Base-by-base conservation (phyloP, 2,888 invertebrate species). In the Amblyteles armatorius region DNA sequence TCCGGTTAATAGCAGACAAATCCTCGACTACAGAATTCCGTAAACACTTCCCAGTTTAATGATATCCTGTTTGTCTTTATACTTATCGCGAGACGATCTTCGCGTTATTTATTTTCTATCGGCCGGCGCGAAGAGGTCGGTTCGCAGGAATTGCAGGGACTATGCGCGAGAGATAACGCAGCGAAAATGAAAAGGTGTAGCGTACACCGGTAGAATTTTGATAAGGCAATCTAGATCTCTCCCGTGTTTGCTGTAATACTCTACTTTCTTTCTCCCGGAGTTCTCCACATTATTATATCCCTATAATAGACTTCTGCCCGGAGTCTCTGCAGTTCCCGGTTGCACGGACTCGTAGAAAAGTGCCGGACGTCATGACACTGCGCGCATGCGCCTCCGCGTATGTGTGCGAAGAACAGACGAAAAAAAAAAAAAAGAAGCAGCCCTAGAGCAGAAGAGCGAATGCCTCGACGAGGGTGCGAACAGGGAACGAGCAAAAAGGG, bases 181-280 rank as follows among this genome's bases (percentile, higher is more conserved):
- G 33, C 6, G 29, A 65, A 71, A 63, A 48, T 36, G 68, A 68
- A 82, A 82, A 82, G 72, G 78, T 72, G 72, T 7, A 69, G 48
- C 44, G 72, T 72, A 72, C 77, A 77, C 29, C 33, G 77, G 29
- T 57, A 16, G 82, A 82, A 78, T 82, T 82, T 82, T 72, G 78
- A 82, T 82, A 67, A 82, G 77, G 82, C 77, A 82, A 82, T 82
- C 77, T 72, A 78, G 82, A 82, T 78, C 60, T 29, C 60, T 29
- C 76, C 29, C 55, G 77, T 72, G 72, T 82, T 78, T 57, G 82
- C 72, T 65, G 76, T 78, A 82, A 78, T 72, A 48, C 72, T 72
- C 52, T 33, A 63, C 71, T 77, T 55, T 71, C 71, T 72, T 65
- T 65, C 36, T 63, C 79, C 55, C 52, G 33, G 60, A 16, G 29